Percentiles rank a stretch among this genome's conserved stretches.
Conservation (phyloP, 2,888 invertebrate species). For the Rhamphomyia laevipes region DNA sequence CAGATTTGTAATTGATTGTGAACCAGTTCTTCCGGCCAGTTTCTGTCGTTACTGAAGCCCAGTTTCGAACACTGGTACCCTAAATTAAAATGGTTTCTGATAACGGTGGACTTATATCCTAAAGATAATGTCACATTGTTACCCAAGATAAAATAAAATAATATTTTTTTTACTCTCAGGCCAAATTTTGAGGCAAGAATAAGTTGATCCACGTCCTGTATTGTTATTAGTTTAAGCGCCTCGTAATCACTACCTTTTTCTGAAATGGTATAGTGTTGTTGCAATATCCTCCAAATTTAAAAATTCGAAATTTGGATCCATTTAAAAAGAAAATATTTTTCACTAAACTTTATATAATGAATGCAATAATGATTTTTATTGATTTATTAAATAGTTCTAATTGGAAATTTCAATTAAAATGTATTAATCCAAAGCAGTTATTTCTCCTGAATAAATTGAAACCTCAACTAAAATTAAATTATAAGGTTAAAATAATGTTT, state of each 20-base stretch:
- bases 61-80: background rate
- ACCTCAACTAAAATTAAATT: no score
- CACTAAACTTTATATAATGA: background rate
- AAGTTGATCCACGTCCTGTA: background rate
- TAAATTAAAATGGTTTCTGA: background rate
- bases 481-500: no score
- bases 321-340: background rate
- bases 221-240: background rate
- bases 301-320: background rate
- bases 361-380: no score
- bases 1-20: background rate
- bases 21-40: background rate
- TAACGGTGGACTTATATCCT: background rate
- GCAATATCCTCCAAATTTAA: background rate
- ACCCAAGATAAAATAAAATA: background rate
- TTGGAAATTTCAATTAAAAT: no score
- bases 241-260: background rate
- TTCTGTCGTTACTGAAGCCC: background rate
- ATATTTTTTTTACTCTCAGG: background rate
- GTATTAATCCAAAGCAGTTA: no score
- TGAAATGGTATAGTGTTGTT: background rate
- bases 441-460: no score
- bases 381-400: no score
- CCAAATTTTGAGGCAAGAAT: background rate
- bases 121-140: background rate